Base-by-base conservation (phyloP, 1,140 invertebrate species). In the Cepaea nemoralis region DNA sequence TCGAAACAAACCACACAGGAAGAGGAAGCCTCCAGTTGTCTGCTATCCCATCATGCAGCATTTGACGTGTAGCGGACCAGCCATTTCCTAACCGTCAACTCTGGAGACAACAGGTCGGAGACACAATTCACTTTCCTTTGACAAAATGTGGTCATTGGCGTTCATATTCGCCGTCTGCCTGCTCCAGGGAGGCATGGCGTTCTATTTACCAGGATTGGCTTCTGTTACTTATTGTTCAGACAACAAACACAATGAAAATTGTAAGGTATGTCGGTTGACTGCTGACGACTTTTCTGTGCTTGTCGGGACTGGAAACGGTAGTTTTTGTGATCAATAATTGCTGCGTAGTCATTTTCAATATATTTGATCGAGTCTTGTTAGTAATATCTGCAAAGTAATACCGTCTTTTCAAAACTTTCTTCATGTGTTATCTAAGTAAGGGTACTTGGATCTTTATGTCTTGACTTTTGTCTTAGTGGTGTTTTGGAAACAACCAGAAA, bases 141-240 rank as follows among this genome's bases (percentile, higher is more conserved):
- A 45, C 10, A 35, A 10, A 40, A 82, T 77, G 35, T 75, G 55
- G 37, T n/a, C 55, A 40, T 3, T 77, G 1, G 48, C 40, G 19
- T 75, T 42, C 35, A 24, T 83, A 22, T 33, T 80, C n/a, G 19
- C 55, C 22, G 22, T 71, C 16, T 33, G 31, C 24, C 27, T 73
- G 45, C 70, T 76, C 12, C 31, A 40, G 27, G 35, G 69, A 31
- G 50, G 69, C 27, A n/a, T 77, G 1, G 85, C 83, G 6, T 98
- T 99, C 93, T 99, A 98, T 93, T 93, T 99, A 88, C 97, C 97
- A 55, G 97, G 97, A 75, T 92, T 99, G 85, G 97, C 97, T 67
- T 97, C 97, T 48, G 97, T 98, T 3, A 98, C 97, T 91, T 99
- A 96, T 92, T 99, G 97, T 90, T 95, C 94, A 92, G 91, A 92